Conservation (phyloP, 2,888 invertebrate genomes). For the Eristalis tenax region DNA sequence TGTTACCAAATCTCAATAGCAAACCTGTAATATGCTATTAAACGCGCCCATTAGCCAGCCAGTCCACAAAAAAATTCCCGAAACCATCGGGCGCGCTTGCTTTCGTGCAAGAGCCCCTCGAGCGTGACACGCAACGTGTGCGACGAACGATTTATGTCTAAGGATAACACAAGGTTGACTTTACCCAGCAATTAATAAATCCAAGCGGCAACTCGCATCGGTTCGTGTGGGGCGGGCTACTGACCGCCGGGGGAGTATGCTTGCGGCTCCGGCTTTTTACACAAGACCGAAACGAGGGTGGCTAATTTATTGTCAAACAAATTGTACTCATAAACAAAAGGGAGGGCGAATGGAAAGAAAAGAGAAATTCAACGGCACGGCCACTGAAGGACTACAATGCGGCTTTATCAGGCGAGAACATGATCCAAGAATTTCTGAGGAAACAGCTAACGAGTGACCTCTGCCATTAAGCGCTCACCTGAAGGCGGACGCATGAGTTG, state of each 20-base stretch:
- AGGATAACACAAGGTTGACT: conserved; percentile 69
- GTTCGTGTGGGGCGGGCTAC: conserved; percentile 4
- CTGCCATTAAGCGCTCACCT: conserved; percentile 59
- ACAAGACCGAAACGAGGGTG: conserved; percentile 19
- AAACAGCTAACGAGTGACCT: conserved; percentile 65
- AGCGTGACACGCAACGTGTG: conserved; percentile 71
- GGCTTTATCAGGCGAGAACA: conserved; percentile 70
- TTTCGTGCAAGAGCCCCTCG: conserved; percentile 41
- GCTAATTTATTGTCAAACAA: conserved; percentile 70
- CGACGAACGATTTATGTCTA: conserved; percentile 69
- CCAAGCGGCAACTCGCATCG: conserved; percentile 37
- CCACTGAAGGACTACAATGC: conserved; percentile 68
- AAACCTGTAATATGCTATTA: conserved; percentile 63
- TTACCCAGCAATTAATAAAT: conserved; percentile 71
- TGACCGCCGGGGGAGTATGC: neutral
- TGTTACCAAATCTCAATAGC: conserved; percentile 52
- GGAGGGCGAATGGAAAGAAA: neutral
- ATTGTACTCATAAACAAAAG: conserved; percentile 60
- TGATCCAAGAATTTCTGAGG: conserved; percentile 68
- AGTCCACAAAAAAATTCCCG: conserved; percentile 31
- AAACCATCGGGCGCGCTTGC: neutral
- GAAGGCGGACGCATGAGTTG: neutral
- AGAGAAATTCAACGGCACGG: conserved; percentile 20
- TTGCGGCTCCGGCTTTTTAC: conserved; percentile 6
- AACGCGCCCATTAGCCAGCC: conserved; percentile 58